These are phyloP conservation scores for Falco concolor DNA, from an alignment of 2,797 vertebrate species.

Conservation along the genomic window DNA sequence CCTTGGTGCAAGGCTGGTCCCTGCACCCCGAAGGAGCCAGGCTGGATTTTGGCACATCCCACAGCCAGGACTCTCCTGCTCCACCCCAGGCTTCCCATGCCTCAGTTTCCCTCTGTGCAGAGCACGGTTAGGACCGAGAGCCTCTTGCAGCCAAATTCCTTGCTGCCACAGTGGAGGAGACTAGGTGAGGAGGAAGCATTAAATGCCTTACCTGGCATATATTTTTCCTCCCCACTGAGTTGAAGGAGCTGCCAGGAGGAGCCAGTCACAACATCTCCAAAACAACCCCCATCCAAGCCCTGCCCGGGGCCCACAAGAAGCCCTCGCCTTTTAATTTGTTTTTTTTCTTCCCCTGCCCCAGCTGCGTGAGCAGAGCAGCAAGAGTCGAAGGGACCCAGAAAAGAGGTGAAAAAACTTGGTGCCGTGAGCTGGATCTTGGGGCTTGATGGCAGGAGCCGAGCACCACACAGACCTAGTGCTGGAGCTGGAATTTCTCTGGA, in stretches of 20 bases:
- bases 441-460: not conserved
- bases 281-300: not conserved
- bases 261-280: not conserved
- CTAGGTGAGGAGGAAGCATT: rapidly evolving
- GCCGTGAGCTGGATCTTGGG: not conserved
- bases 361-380: rapidly evolving
- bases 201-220: not conserved
- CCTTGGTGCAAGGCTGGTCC: not conserved
- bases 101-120: not conserved
- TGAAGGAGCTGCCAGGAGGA: not conserved
- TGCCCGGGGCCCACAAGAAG: not conserved
- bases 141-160: not conserved
- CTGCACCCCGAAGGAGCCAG: rapidly evolving
- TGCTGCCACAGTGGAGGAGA: not conserved
- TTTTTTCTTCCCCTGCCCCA: not conserved
- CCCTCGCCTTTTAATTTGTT: not conserved
- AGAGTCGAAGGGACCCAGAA: not conserved
- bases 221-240: not conserved
- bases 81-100: not conserved
- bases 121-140: not conserved
- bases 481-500: not conserved
- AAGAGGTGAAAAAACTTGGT: not conserved
- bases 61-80: not conserved
- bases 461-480: rapidly evolving
- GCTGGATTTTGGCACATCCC: not conserved